Conservation (phyloP, 2,113 vertebrate species). For the Caloenas nicobarica region DNA sequence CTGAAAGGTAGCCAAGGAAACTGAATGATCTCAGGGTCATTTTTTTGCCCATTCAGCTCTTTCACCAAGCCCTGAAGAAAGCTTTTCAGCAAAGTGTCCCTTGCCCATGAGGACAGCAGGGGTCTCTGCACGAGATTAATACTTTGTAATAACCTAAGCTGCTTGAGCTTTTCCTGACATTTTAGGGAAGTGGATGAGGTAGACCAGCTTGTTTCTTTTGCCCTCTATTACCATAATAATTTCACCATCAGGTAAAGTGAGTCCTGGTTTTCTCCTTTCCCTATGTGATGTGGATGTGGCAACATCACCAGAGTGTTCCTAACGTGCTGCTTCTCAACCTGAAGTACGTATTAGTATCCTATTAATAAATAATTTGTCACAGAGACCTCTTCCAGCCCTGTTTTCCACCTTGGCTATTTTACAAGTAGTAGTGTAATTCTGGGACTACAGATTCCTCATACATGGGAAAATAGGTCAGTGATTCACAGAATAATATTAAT, state of each 20-base stretch:
- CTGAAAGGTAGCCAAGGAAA: not conserved
- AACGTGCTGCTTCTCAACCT: not conserved
- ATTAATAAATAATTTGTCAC: not conserved
- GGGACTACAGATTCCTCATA: not conserved
- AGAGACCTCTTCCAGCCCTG: not conserved
- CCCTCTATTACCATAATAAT: not conserved
- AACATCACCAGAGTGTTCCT: not conserved
- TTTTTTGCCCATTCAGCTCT: not conserved
- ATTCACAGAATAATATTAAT: not conserved
- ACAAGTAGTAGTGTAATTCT: not conserved
- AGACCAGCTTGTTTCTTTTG: not conserved
- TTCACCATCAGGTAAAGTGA: not conserved
- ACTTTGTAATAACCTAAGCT: conserved; percentile 15
- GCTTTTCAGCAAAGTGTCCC: not conserved
- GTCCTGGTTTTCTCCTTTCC: not conserved
- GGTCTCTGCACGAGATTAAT: not conserved
- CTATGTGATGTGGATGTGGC: not conserved
- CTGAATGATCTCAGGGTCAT: not conserved
- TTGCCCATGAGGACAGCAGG: not conserved
- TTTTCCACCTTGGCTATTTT: not conserved
- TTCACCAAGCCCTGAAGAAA: conserved; percentile 12
- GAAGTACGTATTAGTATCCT: not conserved
- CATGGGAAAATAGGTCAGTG: not conserved
- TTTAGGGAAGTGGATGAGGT: not conserved
- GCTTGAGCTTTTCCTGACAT: conserved; percentile 4